Conservation (phyloP, 2,888 invertebrate species). For the Leptopterna dolabrata region DNA sequence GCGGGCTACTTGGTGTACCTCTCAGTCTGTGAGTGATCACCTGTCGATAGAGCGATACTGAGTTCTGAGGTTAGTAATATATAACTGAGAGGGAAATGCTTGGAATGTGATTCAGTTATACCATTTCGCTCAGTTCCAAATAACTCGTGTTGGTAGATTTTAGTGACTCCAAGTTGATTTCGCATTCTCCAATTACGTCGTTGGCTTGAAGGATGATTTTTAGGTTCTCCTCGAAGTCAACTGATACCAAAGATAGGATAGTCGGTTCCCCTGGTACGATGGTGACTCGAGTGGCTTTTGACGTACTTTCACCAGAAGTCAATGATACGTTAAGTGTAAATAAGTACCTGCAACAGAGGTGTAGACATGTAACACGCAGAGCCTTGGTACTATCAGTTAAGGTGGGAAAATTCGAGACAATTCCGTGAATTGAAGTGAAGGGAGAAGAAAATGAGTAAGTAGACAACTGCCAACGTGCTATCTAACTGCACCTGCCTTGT, state of each 20-base stretch:
- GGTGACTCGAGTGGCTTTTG: background rate
- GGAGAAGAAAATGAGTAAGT: too few relatives aligned
- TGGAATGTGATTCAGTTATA: background rate
- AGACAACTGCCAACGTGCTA: too few relatives aligned
- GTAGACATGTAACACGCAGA: background rate
- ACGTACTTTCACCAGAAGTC: conserved; percentile 33
- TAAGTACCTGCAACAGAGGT: conserved; percentile 12
- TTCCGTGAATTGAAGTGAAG: too few relatives aligned
- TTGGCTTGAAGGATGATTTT: conserved; percentile 10
- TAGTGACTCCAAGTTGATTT: conserved; percentile 34
- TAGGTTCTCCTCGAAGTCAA: conserved; percentile 3
- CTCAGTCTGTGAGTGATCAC: background rate
- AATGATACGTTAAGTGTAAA: conserved; percentile 8
- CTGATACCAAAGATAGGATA: conserved; percentile 18
- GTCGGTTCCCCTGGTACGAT: conserved; percentile 48
- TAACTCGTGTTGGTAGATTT: conserved; percentile 14
- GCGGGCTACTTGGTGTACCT: conserved; percentile 18
- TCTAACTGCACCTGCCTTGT: too few relatives aligned
- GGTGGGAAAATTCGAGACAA: too few relatives aligned
- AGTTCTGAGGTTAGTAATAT: too few relatives aligned
- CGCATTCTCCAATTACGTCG: conserved; percentile 40
- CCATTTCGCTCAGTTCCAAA: conserved; percentile 27
- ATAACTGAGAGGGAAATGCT: background rate
- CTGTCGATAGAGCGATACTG: background rate
- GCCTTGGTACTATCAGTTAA: too few relatives aligned